phyloP scores from a whole-genome alignment of 2,797 vertebrate genomes.

The Enoplosus armatus region DNA sequence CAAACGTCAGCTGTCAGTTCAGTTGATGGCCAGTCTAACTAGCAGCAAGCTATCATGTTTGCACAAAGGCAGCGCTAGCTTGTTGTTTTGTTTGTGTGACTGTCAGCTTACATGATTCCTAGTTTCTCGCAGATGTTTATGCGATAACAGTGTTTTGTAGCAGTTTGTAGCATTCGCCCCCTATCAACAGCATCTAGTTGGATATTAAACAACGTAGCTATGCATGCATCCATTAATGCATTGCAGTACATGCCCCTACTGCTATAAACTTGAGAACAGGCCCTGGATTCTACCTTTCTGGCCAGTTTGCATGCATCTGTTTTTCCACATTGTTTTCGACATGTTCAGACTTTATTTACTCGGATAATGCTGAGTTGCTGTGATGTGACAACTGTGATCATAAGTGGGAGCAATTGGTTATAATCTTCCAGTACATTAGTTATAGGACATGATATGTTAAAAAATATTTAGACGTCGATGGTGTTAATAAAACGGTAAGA shows the following conservation, averaged over 20 bases:
- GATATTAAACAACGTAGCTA: slow-evolving; percentile 55
- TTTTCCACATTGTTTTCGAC: slow-evolving; percentile 10
- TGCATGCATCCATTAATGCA: slow-evolving; percentile 55
- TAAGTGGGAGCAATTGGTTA: slow-evolving; percentile 33
- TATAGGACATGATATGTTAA: background rate
- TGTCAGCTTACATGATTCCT: slow-evolving; percentile 21
- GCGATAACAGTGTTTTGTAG: slow-evolving; percentile 28
- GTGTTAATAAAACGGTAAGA: slow-evolving; percentile 15
- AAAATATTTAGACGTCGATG: background rate
- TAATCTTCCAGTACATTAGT: slow-evolving; percentile 3
- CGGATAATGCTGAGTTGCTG: background rate
- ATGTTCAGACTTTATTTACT: slow-evolving; percentile 22
- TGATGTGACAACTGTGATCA: slow-evolving; percentile 18
- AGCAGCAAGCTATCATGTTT: slow-evolving; percentile 73
- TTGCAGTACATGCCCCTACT: slow-evolving; percentile 47
- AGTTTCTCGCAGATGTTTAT: slow-evolving; percentile 9
- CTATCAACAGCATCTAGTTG: slow-evolving; percentile 45
- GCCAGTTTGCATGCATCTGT: slow-evolving; percentile 32
- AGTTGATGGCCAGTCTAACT: slow-evolving; percentile 74
- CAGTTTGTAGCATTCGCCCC: slow-evolving; percentile 46
- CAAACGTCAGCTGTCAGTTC: slow-evolving; percentile 85
- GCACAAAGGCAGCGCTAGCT: slow-evolving; percentile 71
- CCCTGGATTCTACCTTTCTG: slow-evolving; percentile 44
- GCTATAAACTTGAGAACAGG: slow-evolving; percentile 46
- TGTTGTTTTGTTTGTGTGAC: slow-evolving; percentile 45